phyloP scores from a whole-genome alignment of 2,888 invertebrate species.

The Drosophila tanythrix region DNA sequence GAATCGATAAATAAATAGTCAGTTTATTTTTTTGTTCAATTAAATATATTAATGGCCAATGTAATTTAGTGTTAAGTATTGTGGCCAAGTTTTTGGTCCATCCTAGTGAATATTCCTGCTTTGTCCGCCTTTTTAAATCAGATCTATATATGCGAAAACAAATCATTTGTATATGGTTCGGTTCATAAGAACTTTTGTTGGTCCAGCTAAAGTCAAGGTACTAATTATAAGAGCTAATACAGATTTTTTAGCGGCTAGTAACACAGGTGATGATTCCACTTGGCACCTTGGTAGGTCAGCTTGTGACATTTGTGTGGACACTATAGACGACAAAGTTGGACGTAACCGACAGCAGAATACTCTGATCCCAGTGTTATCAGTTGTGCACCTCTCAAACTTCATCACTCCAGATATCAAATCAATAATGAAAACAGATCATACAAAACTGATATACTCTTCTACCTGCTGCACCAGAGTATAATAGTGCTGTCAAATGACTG shows the following conservation, averaged over 20 bases:
- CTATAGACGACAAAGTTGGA: background rate
- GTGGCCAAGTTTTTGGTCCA: background rate
- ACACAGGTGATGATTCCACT: slow-evolving; percentile 37
- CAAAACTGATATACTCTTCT: background rate
- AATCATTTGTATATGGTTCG: background rate
- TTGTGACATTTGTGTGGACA: slow-evolving; percentile 13
- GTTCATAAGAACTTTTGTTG: background rate
- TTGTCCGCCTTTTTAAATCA: background rate
- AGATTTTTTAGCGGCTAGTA: slow-evolving; percentile 19
- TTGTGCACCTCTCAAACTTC: background rate
- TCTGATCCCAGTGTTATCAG: background rate
- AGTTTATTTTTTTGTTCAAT: no score
- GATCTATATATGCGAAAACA: background rate
- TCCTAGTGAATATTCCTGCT: background rate
- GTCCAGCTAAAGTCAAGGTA: background rate
- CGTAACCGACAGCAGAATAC: background rate
- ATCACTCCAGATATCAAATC: background rate
- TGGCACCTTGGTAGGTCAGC: slow-evolving; percentile 52
- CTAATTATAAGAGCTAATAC: slow-evolving; percentile 40
- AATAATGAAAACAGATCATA: background rate
- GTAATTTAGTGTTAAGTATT: background rate
- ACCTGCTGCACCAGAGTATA: background rate
- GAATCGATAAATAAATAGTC: background rate
- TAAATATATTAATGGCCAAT: background rate
- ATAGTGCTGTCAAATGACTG: background rate